Percentiles rank a stretch among this genome's conserved stretches.
Evolutionary conservation across 2,113 vertebrate genomes (phyloP).

Genomic region (Rhombomys opimus): DNA sequence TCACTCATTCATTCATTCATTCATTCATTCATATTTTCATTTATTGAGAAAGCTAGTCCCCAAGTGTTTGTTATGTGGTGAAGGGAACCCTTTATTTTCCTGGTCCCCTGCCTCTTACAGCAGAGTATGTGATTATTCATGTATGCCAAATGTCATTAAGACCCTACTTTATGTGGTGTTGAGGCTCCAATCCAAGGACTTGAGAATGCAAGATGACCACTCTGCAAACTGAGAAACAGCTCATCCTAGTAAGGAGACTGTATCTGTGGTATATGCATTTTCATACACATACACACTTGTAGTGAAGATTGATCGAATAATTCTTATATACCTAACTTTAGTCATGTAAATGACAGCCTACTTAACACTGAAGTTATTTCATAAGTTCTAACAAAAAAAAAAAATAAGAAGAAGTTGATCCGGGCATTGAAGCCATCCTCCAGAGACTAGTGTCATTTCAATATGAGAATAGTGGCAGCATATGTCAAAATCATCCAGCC

Average conservation of each 20-base stretch:
- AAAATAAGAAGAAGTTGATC: background rate
- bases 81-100: too few relatives aligned
- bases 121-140: too few relatives aligned
- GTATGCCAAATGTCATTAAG: background rate
- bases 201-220: too few relatives aligned
- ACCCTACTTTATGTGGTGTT: background rate
- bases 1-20: background rate
- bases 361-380: conserved; percentile 11
- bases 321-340: background rate
- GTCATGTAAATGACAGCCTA: background rate
- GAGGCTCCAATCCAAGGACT: too few relatives aligned
- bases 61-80: too few relatives aligned
- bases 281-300: background rate
- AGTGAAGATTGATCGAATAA: background rate
- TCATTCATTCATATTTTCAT: background rate
- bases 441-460: background rate
- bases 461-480: background rate
- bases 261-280: background rate
- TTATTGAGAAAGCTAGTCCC: background rate
- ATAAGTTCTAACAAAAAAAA: background rate
- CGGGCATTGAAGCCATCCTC: background rate
- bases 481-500: background rate
- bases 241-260: background rate
- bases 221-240: background rate
- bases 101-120: background rate